phyloP scores from a whole-genome alignment of 2,113 vertebrate species.

The Leucoraja erinaceus region DNA sequence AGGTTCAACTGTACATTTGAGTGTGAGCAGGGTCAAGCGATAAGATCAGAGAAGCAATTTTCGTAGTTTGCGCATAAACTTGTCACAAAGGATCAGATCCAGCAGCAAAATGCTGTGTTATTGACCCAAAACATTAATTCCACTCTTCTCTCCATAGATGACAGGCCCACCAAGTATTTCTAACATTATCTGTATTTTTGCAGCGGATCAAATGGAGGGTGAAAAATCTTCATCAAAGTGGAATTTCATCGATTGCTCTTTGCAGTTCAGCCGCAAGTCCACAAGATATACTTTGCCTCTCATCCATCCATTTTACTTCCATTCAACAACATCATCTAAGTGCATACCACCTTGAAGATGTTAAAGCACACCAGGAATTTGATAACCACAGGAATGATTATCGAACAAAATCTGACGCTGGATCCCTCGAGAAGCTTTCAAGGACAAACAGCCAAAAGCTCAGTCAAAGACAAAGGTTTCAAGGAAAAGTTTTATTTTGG shows the following conservation, averaged over 20 bases:
- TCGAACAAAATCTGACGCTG: too few relatives aligned
- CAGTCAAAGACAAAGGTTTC: neutral
- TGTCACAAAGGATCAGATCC: neutral
- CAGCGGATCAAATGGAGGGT: too few relatives aligned
- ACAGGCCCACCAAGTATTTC: too few relatives aligned
- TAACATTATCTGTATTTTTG: too few relatives aligned
- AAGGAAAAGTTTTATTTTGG: neutral
- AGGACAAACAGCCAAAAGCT: too few relatives aligned
- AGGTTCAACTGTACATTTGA: neutral
- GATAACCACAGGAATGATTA: too few relatives aligned
- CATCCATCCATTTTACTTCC: neutral
- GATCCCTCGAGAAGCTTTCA: too few relatives aligned
- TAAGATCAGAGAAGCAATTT: neutral
- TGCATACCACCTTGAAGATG: neutral
- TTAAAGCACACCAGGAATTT: neutral
- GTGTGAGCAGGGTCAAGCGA: neutral
- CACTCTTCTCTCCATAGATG: too few relatives aligned
- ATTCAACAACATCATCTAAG: neutral
- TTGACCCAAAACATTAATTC: too few relatives aligned
- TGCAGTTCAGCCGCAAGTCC: neutral
- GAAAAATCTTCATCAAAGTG: neutral
- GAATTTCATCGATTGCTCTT: neutral
- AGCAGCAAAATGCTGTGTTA: too few relatives aligned
- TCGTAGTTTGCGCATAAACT: neutral
- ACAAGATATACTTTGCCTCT: neutral